Base-by-base conservation (phyloP, 2,888 invertebrate species). In the Melieria crassipennis region DNA sequence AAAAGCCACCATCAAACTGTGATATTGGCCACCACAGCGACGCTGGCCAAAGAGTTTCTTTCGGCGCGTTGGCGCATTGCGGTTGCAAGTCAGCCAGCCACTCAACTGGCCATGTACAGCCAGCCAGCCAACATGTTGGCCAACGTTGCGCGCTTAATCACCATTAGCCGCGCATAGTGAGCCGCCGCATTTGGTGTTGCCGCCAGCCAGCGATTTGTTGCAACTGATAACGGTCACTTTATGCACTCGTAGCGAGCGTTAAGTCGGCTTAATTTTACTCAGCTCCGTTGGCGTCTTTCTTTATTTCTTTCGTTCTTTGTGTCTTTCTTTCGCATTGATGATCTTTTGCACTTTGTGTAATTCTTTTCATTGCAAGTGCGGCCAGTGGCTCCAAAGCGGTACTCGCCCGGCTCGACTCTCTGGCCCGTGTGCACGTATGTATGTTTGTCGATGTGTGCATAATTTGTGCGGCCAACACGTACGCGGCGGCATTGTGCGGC, bases 1-100 rank as follows among this genome's bases (percentile, higher is more conserved):
- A 81, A 81, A 77, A 76, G 74, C 77, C 75, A 75, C 77, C 77
- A 78, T 78, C 75, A 66, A 75, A 65, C 67, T 47, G 70, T 75
- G 75, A 70, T 77, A 76, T 76, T 75, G 76, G 71, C 70, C 72
- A 75, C 46, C 69, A 69, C 46, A 43, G 70, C 61, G 52, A 9
- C 63, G 50, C 64, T 69, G 70, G 55, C 74, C 52, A 69, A 61
- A 50, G 47, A 48, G 46, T 62, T 13, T 13, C 9, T 62, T 43
- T 30, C 16, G 46, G 7, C 13, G 13, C 13, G 11, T 62, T 47
- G 11, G 43, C 42, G 42, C 9, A 4, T 10, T 6, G 42, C n/a
- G 11, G 42, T 7, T 13, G 7, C 30, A 52, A 11, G 48, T 13
- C 7, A 45, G 43, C 48, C 52, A 46, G 43, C 58, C 43, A 46